A percentile compares a stretch with the other conserved stretches of the same genome.
Conservation (phyloP, 1,140 invertebrate species). For the Papilio polytes region DNA sequence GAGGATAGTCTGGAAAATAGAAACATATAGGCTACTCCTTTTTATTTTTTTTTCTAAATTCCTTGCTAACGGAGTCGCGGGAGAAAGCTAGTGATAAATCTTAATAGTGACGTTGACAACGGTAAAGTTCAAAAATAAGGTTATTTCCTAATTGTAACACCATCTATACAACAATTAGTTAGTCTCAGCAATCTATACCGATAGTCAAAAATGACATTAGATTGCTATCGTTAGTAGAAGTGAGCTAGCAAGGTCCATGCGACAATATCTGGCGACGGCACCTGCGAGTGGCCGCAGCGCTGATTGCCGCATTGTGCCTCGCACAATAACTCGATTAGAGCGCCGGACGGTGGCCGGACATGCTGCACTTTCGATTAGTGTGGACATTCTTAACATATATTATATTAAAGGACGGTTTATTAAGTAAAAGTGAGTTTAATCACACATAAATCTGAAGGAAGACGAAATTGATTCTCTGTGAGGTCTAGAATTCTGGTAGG, state of each 20-base stretch:
- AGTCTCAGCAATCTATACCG: neutral
- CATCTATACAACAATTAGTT: neutral
- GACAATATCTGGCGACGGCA: conserved; percentile 46
- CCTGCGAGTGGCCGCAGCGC: conserved; percentile 57
- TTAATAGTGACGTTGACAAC: no score
- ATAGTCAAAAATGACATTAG: conserved; percentile 7
- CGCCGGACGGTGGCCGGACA: conserved; percentile 61
- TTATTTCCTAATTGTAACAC: neutral
- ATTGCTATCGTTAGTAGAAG: conserved; percentile 14
- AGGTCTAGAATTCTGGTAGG: neutral
- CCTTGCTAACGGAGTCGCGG: no score
- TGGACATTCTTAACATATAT: conserved; percentile 47
- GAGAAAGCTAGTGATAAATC: no score
- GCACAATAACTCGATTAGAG: conserved; percentile 77
- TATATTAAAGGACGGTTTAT: no score
- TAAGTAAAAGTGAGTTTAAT: neutral
- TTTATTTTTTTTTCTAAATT: no score
- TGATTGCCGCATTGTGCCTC: conserved; percentile 75
- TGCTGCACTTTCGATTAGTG: conserved; percentile 36
- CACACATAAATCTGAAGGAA: neutral
- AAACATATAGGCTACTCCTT: no score
- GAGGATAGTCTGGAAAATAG: no score
- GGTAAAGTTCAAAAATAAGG: no score
- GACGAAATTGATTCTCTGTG: neutral
- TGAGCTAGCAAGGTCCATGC: conserved; percentile 9